phyloP scores from a whole-genome alignment of 1,140 invertebrate genomes.

The Chironomus tepperi region DNA sequence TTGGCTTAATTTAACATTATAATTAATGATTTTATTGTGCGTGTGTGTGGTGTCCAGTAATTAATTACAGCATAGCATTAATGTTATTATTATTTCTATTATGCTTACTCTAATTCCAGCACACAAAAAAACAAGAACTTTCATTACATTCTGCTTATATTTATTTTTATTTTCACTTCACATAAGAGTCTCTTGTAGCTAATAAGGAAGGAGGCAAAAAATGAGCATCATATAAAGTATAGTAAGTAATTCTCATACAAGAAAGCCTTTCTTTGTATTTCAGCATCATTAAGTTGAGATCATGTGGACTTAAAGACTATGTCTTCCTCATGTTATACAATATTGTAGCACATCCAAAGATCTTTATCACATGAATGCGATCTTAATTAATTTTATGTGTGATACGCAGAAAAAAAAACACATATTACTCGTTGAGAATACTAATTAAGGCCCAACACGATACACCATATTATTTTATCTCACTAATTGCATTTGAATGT shows the following conservation, averaged over 20 bases:
- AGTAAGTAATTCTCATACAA: too few relatives aligned
- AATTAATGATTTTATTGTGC: conserved; percentile 12
- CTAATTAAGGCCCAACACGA: conserved; percentile 12
- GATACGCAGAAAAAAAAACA: not conserved
- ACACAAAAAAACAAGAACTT: not conserved
- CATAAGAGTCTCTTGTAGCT: too few relatives aligned
- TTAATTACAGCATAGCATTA: too few relatives aligned
- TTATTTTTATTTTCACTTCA: too few relatives aligned
- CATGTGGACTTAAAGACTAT: not conserved
- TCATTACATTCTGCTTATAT: not conserved
- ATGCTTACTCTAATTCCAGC: too few relatives aligned
- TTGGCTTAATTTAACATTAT: conserved; percentile 23
- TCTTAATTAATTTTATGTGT: conserved; percentile 15
- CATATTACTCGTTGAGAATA: not conserved
- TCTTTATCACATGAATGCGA: conserved; percentile 7
- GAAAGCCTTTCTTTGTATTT: not conserved
- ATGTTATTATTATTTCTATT: too few relatives aligned
- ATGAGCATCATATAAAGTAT: not conserved
- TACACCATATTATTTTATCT: conserved; percentile 3
- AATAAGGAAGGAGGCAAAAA: not conserved
- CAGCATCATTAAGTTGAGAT: conserved; percentile 3
- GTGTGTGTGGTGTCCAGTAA: not conserved
- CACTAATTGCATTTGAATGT: conserved; percentile 7
- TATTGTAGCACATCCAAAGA: not conserved
- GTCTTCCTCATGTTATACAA: not conserved